phyloP scores from a whole-genome alignment of 2,113 vertebrate species.

The Megaptera novaeangliae region DNA sequence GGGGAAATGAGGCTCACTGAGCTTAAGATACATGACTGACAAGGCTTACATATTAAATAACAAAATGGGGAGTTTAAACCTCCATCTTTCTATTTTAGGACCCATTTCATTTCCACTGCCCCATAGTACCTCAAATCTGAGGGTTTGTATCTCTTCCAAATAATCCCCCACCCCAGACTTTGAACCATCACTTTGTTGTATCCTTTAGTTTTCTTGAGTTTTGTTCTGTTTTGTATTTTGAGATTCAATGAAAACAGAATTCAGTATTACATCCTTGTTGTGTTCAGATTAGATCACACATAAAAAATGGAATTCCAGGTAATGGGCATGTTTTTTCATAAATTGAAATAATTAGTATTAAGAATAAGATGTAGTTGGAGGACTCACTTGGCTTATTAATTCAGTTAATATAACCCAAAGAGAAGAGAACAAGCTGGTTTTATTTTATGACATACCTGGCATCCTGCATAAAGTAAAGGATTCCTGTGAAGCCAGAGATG shows the following conservation, averaged over 20 bases:
- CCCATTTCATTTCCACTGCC: neutral
- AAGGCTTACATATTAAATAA: neutral
- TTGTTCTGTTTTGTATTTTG: neutral
- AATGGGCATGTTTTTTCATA: neutral
- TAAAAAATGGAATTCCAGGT: neutral
- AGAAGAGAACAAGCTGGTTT: neutral
- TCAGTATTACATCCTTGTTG: neutral
- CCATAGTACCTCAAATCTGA: neutral
- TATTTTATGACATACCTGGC: neutral
- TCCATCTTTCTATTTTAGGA: neutral
- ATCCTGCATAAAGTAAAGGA: neutral
- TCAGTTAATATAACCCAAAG: constrained; percentile 3
- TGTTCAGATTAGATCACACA: neutral
- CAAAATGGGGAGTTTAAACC: neutral
- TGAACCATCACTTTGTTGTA: neutral
- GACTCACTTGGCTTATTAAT: neutral
- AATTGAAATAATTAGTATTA: constrained; percentile 36
- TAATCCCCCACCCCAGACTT: neutral
- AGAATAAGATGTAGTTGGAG: neutral
- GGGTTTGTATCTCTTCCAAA: neutral
- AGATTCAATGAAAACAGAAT: neutral
- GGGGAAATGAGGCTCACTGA: neutral
- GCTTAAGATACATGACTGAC: neutral
- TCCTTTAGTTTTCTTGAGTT: neutral
- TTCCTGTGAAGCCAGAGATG: neutral